Percentiles rank a stretch among this genome's conserved stretches.
Evolutionary conservation across 2,113 vertebrate genomes (phyloP).

Genomic region (Thryonomys swinderianus): DNA sequence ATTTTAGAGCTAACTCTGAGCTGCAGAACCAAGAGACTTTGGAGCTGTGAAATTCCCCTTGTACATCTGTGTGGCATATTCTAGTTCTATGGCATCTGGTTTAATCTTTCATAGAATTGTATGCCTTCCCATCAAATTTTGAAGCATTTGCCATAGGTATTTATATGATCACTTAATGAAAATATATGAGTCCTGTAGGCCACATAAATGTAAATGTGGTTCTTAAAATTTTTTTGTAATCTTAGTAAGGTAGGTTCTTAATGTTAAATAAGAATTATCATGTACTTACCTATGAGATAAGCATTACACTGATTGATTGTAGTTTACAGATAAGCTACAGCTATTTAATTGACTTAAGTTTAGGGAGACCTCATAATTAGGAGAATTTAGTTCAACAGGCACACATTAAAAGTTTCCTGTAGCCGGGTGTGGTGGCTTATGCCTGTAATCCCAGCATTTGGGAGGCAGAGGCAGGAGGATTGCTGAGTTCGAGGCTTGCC

Average conservation of each 20-base stretch:
- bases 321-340: background rate
- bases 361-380: constrained; percentile 23
- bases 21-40: background rate
- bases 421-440: no score
- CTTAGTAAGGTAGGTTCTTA: constrained; percentile 5
- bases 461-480: no score
- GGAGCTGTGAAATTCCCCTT: background rate
- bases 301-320: background rate
- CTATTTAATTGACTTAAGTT: constrained; percentile 31
- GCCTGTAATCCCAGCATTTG: no score
- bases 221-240: constrained; percentile 35
- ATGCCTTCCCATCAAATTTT: background rate
- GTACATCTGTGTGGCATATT: background rate
- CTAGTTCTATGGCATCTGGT: constrained; percentile 12
- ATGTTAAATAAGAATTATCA: constrained; percentile 19
- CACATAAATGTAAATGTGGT: constrained; percentile 1
- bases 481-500: no score
- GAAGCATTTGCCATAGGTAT: constrained; percentile 19
- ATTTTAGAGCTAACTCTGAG: constrained; percentile 20
- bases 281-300: background rate
- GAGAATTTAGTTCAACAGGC: background rate
- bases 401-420: background rate
- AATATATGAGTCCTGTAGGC: background rate
- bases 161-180: constrained; percentile 38
- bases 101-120: constrained; percentile 34